Conservation (phyloP, 2,797 vertebrate species). For the Ctenopoma multispine region DNA sequence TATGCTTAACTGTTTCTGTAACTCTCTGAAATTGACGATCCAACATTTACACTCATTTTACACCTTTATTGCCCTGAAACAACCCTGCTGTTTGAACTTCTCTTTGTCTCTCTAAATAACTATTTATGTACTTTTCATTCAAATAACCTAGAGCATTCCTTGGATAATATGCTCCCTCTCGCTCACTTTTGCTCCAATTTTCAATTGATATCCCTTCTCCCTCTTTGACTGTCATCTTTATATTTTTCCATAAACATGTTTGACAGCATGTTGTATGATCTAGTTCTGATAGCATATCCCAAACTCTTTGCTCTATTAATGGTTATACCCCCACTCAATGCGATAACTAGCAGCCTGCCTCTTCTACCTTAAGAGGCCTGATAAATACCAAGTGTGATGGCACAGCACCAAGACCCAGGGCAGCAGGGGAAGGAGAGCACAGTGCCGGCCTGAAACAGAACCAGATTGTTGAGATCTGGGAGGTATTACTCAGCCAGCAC, state of each 20-base stretch:
- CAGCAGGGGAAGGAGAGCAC: conserved; percentile 44
- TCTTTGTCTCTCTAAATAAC: too few species aligned
- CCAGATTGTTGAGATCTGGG: conserved; percentile 80
- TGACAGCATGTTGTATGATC: neutral
- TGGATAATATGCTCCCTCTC: neutral
- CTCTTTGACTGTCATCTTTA: neutral
- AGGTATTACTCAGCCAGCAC: conserved; percentile 92
- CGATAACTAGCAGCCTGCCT: conserved; percentile 22
- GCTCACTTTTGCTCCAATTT: neutral
- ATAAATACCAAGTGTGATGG: conserved; percentile 69
- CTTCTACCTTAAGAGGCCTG: conserved; percentile 22
- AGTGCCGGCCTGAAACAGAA: conserved; percentile 76
- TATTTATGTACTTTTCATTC: neutral
- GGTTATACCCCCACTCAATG: neutral
- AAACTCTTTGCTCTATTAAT: neutral
- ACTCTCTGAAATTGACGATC: too few species aligned
- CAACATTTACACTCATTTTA: too few species aligned
- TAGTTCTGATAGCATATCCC: neutral
- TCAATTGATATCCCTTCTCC: neutral
- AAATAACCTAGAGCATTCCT: neutral
- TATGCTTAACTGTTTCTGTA: too few species aligned
- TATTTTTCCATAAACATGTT: neutral
- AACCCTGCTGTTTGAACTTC: neutral
- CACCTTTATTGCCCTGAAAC: neutral
- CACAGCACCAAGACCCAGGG: conserved; percentile 52